Evolutionary conservation across 2,113 vertebrate species (phyloP).

Genomic region (Miniopterus natalensis): DNA sequence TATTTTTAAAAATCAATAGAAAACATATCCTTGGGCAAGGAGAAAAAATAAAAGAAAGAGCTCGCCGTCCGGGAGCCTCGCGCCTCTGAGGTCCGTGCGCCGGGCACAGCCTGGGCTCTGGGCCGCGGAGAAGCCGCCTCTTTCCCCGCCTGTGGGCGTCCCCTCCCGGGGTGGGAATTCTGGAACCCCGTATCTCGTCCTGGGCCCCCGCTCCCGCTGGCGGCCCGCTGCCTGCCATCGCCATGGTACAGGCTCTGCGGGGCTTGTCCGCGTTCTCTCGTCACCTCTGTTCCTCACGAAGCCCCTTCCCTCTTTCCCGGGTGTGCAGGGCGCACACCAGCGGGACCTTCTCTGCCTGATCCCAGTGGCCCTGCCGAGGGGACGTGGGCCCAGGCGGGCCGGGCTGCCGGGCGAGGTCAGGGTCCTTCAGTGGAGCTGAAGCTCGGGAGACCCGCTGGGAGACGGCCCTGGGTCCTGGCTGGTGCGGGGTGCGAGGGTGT

Average conservation of each 20-base stretch:
- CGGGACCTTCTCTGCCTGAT: background rate
- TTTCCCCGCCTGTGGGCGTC: too few species aligned
- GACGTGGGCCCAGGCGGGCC: too few species aligned
- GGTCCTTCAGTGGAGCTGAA: background rate
- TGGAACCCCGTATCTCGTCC: background rate
- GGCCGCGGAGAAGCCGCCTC: fast-evolving
- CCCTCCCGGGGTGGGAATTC: too few species aligned
- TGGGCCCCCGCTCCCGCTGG: background rate
- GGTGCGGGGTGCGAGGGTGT: too few species aligned
- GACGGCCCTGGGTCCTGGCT: background rate
- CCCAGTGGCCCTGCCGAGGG: too few species aligned
- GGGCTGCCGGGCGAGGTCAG: background rate
- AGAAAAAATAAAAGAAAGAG: too few species aligned
- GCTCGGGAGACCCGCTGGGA: too few species aligned
- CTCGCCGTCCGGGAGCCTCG: background rate
- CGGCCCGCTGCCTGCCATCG: background rate
- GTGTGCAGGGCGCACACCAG: background rate
- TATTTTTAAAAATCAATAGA: too few species aligned
- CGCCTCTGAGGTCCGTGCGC: background rate
- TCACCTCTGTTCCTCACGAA: background rate
- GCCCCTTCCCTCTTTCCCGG: background rate
- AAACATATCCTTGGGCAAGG: too few species aligned
- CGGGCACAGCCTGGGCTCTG: background rate
- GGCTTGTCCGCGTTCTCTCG: too few species aligned
- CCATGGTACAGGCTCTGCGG: background rate